Conservation (phyloP, 1,140 invertebrate species). For the Sitophilus oryzae region DNA sequence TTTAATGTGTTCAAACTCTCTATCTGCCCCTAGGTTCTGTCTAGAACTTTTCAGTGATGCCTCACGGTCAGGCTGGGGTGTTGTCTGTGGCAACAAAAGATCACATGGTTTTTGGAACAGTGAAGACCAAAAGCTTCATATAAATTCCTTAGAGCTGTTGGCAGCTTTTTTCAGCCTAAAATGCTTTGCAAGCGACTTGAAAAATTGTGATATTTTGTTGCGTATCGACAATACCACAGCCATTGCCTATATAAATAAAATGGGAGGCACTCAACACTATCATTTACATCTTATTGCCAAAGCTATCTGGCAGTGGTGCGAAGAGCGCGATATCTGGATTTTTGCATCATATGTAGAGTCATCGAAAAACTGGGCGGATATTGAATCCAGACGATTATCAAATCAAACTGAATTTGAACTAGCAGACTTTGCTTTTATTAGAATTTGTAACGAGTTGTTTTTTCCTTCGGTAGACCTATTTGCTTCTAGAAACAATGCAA, state of each 20-base stretch:
- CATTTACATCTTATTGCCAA: not conserved
- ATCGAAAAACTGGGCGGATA: slow-evolving; percentile 31
- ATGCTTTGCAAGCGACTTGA: slow-evolving; percentile 8
- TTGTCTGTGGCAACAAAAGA: not conserved
- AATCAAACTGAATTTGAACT: slow-evolving; percentile 9
- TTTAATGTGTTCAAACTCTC: too few relatives aligned
- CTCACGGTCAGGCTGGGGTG: slow-evolving; percentile 10
- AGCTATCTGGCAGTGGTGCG: slow-evolving; percentile 10
- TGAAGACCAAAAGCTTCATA: not conserved
- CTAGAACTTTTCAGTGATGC: slow-evolving; percentile 42
- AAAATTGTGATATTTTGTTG: slow-evolving; percentile 4
- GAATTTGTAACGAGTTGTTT: not conserved
- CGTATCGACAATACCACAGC: slow-evolving; percentile 12
- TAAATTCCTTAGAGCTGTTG: slow-evolving; percentile 4
- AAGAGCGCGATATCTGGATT: slow-evolving; percentile 11
- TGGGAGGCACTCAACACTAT: not conserved
- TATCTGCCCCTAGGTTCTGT: too few relatives aligned
- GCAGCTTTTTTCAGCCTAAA: slow-evolving; percentile 9
- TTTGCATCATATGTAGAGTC: slow-evolving; percentile 30
- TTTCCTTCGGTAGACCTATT: slow-evolving; percentile 12
- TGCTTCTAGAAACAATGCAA: slow-evolving; percentile 12
- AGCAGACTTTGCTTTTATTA: not conserved
- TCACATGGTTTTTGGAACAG: not conserved
- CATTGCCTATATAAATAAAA: slow-evolving; percentile 8
- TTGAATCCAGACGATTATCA: slow-evolving; percentile 20